phyloP scores from a whole-genome alignment of 2,888 invertebrate genomes.

The Drosophila koepferae region DNA sequence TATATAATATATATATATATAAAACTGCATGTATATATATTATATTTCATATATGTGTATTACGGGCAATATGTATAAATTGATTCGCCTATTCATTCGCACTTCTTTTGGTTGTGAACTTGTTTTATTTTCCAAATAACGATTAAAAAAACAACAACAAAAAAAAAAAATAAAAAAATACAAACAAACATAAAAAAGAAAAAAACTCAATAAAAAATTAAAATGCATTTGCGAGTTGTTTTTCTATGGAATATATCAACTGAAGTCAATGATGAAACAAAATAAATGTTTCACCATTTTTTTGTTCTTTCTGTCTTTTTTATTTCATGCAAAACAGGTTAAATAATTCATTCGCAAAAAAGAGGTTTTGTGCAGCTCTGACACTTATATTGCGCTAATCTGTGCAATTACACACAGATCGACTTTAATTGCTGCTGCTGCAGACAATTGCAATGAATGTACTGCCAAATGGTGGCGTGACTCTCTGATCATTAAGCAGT shows the following conservation, averaged over 20 bases:
- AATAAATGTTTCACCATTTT: conserved; percentile 15
- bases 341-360: conserved; percentile 56
- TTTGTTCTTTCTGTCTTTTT: conserved; percentile 27
- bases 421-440: conserved; percentile 26
- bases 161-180: neutral
- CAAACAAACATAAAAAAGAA: conserved; percentile 17
- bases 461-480: conserved; percentile 4
- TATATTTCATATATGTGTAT: conserved; percentile 19
- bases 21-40: conserved; percentile 1
- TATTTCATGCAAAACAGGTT: conserved; percentile 39
- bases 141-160: conserved; percentile 25
- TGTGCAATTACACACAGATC: conserved; percentile 49
- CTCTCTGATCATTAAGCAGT: neutral
- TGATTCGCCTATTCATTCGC: conserved; percentile 75
- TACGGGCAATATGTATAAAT: conserved; percentile 61
- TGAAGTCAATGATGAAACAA: conserved; percentile 21
- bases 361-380: neutral
- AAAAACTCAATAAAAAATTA: conserved; percentile 48
- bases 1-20: conserved; percentile 4
- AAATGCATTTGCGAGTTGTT: conserved; percentile 33
- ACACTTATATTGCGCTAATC: conserved; percentile 53
- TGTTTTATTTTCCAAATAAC: conserved; percentile 53
- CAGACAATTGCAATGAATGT: conserved; percentile 32
- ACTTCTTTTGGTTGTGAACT: conserved; percentile 73
- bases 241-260: conserved; percentile 40